These are phyloP conservation scores for Capitulum mitella DNA, from an alignment of 2,888 invertebrate species.

Conservation along the genomic window DNA sequence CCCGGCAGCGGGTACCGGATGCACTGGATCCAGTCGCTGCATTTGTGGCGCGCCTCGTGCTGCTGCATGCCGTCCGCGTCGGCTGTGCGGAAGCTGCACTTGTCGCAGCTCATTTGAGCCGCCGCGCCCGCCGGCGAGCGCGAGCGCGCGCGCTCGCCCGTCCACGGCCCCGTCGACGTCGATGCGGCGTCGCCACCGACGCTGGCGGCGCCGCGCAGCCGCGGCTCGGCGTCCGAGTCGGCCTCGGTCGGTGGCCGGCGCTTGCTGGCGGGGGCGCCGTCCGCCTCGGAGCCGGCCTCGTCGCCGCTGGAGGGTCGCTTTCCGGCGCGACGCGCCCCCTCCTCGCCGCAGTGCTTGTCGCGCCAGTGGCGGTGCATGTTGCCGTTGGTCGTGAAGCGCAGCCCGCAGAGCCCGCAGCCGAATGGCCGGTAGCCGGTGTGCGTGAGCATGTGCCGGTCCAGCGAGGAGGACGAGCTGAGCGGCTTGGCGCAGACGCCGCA, in stretches of 20 bases:
- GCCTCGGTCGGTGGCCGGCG: slow-evolving; percentile 19
- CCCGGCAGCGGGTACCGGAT: slow-evolving; percentile 44
- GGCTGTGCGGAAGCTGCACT: slow-evolving; percentile 34
- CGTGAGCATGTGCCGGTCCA: slow-evolving; percentile 70
- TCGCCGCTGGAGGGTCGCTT: slow-evolving; percentile 31
- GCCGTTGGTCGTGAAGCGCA: slow-evolving; percentile 75
- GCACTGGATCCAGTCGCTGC: slow-evolving; percentile 22
- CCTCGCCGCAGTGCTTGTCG: slow-evolving; percentile 52
- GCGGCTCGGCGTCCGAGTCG: slow-evolving; percentile 51
- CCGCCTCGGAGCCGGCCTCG: slow-evolving; percentile 29
- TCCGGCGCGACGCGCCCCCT: slow-evolving; percentile 40
- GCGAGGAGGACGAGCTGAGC: slow-evolving; percentile 66
- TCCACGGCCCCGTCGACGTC: too few relatives aligned
- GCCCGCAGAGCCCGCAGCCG: slow-evolving; percentile 66
- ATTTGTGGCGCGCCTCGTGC: slow-evolving; percentile 16
- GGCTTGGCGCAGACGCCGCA: slow-evolving; percentile 62
- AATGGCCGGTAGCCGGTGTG: slow-evolving; percentile 75
- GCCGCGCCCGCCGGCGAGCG: slow-evolving; percentile 43
- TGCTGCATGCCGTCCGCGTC: background rate
- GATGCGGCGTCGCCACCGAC: too few relatives aligned
- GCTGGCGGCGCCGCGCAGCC: slow-evolving; percentile 59
- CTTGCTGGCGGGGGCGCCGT: background rate
- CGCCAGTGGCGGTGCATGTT: slow-evolving; percentile 78
- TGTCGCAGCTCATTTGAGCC: slow-evolving; percentile 36
- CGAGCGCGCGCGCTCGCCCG: too few relatives aligned